Percentiles rank a stretch among this genome's conserved stretches.
Evolutionary conservation across 1,140 invertebrate genomes (phyloP).

Genomic region (Drosophila lacteicornis): DNA sequence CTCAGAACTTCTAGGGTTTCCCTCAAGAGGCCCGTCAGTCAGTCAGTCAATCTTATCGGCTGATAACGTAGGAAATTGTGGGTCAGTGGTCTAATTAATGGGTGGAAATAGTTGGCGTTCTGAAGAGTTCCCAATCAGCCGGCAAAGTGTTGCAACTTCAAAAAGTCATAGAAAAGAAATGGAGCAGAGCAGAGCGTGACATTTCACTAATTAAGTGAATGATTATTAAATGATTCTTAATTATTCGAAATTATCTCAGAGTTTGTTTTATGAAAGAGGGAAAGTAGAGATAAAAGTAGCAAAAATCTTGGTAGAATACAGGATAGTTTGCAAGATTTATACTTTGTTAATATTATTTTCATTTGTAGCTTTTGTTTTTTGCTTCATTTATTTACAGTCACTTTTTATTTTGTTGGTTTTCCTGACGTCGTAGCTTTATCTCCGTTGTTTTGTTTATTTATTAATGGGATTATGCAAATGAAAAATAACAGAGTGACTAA

Average conservation of each 20-base stretch:
- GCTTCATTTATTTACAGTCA: not conserved
- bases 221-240: constrained; percentile 18
- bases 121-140: constrained; percentile 26
- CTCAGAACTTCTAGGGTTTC: constrained; percentile 18
- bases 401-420: not conserved
- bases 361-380: not conserved
- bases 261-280: not conserved
- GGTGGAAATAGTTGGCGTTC: not conserved
- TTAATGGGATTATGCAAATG: constrained; percentile 27
- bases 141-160: constrained; percentile 28
- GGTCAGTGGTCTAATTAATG: constrained; percentile 66
- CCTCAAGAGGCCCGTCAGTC: constrained; percentile 23
- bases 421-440: constrained; percentile 3
- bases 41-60: constrained; percentile 65
- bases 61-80: constrained; percentile 66
- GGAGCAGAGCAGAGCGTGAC: constrained; percentile 1
- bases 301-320: not conserved
- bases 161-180: not conserved
- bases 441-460: constrained; percentile 13
- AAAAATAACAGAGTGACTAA: constrained; percentile 14
- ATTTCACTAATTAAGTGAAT: constrained; percentile 23
- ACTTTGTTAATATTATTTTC: not conserved
- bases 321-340: not conserved
- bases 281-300: not conserved
- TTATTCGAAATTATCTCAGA: not conserved